These are phyloP conservation scores for Cephalophus harveyi DNA, from an alignment of 2,113 vertebrate genomes.

Conservation along the genomic window DNA sequence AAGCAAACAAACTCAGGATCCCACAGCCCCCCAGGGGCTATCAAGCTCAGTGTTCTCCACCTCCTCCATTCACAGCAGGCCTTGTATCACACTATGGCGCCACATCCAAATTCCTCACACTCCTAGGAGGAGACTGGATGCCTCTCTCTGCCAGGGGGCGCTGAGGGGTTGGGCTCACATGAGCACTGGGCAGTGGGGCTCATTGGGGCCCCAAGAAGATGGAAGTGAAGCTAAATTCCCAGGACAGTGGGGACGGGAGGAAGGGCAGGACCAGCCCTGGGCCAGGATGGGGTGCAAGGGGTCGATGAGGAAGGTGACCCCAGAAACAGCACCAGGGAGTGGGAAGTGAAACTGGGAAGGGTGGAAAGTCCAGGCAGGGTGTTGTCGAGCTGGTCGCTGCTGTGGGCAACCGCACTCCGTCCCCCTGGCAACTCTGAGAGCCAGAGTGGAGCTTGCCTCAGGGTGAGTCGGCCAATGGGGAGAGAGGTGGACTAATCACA, in stretches of 20 bases:
- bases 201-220: background rate
- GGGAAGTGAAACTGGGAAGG: background rate
- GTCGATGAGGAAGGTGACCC: background rate
- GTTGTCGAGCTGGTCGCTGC: rapidly evolving
- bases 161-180: background rate
- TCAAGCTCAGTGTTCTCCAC: background rate
- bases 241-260: too few species aligned
- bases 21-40: background rate
- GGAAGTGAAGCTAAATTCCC: background rate
- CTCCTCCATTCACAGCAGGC: background rate
- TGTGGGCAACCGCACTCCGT: rapidly evolving
- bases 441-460: background rate
- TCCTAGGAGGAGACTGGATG: background rate
- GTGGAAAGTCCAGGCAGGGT: background rate
- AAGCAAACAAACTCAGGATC: background rate
- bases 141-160: background rate
- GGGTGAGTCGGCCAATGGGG: background rate
- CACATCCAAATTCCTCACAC: background rate
- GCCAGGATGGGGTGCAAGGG: background rate
- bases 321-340: background rate
- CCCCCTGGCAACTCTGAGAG: background rate
- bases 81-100: background rate
- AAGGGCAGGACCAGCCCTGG: background rate
- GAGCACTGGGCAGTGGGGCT: background rate
- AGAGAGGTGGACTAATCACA: background rate